Evolutionary conservation across 2,113 vertebrate genomes (phyloP).

Genomic region (Malaclemys terrapin): DNA sequence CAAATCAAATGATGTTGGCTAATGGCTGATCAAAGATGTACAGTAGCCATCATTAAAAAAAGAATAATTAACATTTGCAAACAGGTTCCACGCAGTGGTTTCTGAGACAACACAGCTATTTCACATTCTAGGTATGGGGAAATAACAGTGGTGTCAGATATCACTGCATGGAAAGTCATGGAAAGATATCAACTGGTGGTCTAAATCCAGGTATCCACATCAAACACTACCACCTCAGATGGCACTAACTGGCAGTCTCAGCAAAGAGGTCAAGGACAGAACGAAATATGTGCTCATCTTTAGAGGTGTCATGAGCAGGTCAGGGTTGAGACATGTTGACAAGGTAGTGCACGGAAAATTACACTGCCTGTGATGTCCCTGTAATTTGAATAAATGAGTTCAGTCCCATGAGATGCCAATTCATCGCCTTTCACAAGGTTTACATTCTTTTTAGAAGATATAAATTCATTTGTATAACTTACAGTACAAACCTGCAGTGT

Average conservation of each 20-base stretch:
- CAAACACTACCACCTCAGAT: not conserved
- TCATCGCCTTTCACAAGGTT: not conserved
- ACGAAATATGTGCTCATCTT: not conserved
- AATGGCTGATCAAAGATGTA: constrained; percentile 30
- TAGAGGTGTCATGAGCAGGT: constrained; percentile 32
- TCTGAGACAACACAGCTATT: constrained; percentile 32
- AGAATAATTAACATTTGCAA: constrained; percentile 47
- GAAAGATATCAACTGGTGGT: not conserved
- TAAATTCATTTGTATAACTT: constrained; percentile 17
- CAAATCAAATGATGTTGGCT: constrained; percentile 53
- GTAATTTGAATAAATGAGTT: constrained; percentile 47
- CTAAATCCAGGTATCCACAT: not conserved
- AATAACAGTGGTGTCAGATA: not conserved
- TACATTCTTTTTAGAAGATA: constrained; percentile 28
- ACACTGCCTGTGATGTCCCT: not conserved
- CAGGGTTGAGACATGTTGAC: constrained; percentile 9
- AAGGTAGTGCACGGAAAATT: constrained; percentile 42
- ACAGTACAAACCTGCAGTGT: not conserved
- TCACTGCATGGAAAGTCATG: not conserved
- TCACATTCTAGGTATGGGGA: rapidly evolving
- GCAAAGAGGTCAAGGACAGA: not conserved
- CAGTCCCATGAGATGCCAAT: constrained; percentile 17
- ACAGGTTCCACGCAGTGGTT: not conserved
- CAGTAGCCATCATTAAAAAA: constrained; percentile 28
- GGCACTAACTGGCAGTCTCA: not conserved